Percentiles rank a stretch among this genome's conserved stretches.
Conservation (phyloP, 2,888 invertebrate genomes). For the Zootermopsis nevadensis region DNA sequence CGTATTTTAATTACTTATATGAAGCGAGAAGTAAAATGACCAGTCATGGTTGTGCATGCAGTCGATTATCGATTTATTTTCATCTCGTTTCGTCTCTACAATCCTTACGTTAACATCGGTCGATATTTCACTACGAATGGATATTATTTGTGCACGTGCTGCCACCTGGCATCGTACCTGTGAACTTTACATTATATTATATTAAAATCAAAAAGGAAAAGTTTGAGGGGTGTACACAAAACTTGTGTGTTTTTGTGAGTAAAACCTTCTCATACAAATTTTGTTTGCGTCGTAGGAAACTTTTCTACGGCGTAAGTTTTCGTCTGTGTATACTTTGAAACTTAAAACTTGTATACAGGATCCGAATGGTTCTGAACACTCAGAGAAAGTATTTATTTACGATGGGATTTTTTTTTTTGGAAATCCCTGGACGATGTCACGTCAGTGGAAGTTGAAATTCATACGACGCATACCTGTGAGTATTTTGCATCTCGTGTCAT, state of each 20-base stretch:
- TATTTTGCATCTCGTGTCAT: not conserved
- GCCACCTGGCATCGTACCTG: not conserved
- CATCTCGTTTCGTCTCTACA: not conserved
- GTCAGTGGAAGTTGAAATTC: conserved; percentile 13
- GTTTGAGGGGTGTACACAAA: not conserved
- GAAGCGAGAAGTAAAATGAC: not conserved
- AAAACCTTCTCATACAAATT: too few species aligned
- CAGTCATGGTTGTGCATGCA: too few species aligned
- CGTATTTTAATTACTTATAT: too few species aligned
- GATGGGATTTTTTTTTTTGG: not conserved
- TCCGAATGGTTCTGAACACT: too few species aligned
- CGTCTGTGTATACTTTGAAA: too few species aligned
- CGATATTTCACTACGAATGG: not conserved
- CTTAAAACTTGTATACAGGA: too few species aligned
- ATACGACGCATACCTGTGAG: not conserved
- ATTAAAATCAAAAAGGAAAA: not conserved
- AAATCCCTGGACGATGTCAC: conserved; percentile 13
- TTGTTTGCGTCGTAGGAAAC: too few species aligned
- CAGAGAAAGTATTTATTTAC: not conserved
- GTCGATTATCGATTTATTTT: not conserved
- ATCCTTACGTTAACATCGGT: not conserved
- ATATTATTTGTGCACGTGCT: not conserved
- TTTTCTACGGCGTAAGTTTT: too few species aligned
- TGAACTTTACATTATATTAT: not conserved
- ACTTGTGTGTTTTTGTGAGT: too few species aligned